Evolutionary conservation across 2,888 invertebrate genomes (phyloP), one percentile per base, ranked within the genome.

Genomic region (Sinelater perroti): DNA sequence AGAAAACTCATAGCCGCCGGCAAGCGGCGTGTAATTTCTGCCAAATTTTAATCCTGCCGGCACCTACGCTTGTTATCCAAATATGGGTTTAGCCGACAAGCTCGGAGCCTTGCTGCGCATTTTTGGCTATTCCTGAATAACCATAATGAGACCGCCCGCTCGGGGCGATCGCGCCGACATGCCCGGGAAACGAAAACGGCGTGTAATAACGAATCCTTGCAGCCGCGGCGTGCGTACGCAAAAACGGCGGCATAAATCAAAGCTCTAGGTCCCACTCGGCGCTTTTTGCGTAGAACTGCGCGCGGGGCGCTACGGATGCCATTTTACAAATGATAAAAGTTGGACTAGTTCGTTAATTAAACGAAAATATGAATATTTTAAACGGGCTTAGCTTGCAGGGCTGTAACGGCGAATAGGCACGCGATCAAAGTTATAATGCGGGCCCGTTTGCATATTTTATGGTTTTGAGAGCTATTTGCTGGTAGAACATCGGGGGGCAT

Each of bases 301-400:
- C 26, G 31, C 10, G 30, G 56, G 47, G 20, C 47, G 38, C 16
- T 10, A 14, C 30, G 35, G 46, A 35, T 52, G 44, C 51, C 53
- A 42, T 42, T 52, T 58, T 56, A 58, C 56, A 63, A 63, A 63
- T 61, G 60, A 56, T 61, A 58, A 60, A 63, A 61, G 61, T 63
- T 63, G 58, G 56, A 63, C 63, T 63, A 61, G 61, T 63, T 60
- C 44, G 60, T 61, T 63, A 63, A 63, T 63, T 63, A 63, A 63
- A 60, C 59, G 55, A 54, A 63, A 61, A 56, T 60, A 57, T 56
- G 60, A 63, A 63, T 63, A 63, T 60, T 63, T 60, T 55, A 61
- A 50, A 63, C 51, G 49, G 36, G 47, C 26, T 36, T 53, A 45
- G 51, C 53, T 60, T 60, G 51, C 57, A 57, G 60, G 57, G 56